Conservation (phyloP, 1,140 invertebrate genomes). For the Venustaconcha ellipsiformis region DNA sequence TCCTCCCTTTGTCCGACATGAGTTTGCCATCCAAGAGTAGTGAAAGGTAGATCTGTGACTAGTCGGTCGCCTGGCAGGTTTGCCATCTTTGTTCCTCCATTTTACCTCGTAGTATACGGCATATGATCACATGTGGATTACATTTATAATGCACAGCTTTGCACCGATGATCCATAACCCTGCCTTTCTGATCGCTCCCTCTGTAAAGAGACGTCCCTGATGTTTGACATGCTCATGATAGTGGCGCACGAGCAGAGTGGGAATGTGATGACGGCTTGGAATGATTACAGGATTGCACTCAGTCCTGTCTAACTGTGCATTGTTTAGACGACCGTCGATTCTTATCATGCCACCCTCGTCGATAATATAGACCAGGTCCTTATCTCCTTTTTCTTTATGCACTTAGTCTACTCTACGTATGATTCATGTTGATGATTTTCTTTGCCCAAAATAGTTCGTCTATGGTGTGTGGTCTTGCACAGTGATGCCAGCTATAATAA, state of each 20-base stretch:
- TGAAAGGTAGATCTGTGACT: not conserved
- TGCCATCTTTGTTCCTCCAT: slow-evolving; percentile 4
- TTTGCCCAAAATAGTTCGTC: not conserved
- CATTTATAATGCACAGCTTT: slow-evolving; percentile 4
- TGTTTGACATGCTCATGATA: slow-evolving; percentile 10
- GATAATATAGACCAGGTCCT: slow-evolving; percentile 4
- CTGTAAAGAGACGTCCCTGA: slow-evolving; percentile 11
- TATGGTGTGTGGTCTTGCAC: not conserved
- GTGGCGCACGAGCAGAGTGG: not conserved
- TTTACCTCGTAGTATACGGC: slow-evolving; percentile 7
- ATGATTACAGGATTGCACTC: slow-evolving; percentile 9
- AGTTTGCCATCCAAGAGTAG: slow-evolving; percentile 3
- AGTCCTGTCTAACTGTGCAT: not conserved
- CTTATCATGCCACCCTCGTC: slow-evolving; percentile 1
- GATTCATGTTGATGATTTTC: slow-evolving; percentile 1
- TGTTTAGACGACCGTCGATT: slow-evolving; percentile 3
- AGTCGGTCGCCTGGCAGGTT: slow-evolving; percentile 2
- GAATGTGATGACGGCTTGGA: not conserved
- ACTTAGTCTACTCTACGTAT: slow-evolving; percentile 13
- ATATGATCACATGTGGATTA: slow-evolving; percentile 9
- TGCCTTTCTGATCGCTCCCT: slow-evolving; percentile 17
- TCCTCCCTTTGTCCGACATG: slow-evolving; percentile 8
- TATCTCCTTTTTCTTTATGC: not conserved
- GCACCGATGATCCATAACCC: slow-evolving; percentile 32
- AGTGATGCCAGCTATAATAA: slow-evolving; percentile 6